Evolutionary conservation across 1,140 invertebrate genomes (phyloP), one percentile per base, ranked within the genome.

Genomic region (Camponotus floridanus): DNA sequence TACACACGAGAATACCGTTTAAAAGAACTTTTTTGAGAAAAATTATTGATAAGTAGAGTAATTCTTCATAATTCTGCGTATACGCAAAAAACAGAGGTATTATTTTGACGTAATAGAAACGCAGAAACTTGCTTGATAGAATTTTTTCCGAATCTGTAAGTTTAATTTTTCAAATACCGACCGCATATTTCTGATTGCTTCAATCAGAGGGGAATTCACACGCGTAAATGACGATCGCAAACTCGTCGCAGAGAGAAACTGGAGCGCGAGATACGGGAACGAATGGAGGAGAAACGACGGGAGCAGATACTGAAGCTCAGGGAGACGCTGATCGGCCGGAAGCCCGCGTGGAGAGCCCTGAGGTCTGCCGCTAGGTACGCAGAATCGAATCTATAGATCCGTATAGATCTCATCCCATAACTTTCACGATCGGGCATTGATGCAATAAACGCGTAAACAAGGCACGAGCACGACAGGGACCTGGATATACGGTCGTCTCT

Each of bases 261-360:
- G 83, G 96, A 97, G 92, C 92, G 95, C 61, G 96, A 97, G 87
- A 95, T 97, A 73, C 94, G 95, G n/a, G 94, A 95, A 59, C 93
- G 94, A 67, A 89, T 97, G 65, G 96, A 96, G 31, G 97, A 97
- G 83, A 96, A 95, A 68, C 95, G 96, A 31, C 92, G 96, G 18
- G 94, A 96, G 87, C 94, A 96, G 65, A 96, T 96, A 85, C 93
- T 95, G 15, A 95, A 95, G 71, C 94, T 96, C 73, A 94, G 96
- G 62, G 96, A 97, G 92, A 95, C 96, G 57, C 88, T 96, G 39
- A 94, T 97, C 33, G 94, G 97, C 3, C 96, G 95, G 76, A 96
- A 96, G 91, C 97, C 97, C 0, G 96, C 96, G 3, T 97, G 97
- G 97, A 96, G 96, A 93, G 95, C 96, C 48, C 92, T 97, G 31